Conservation (phyloP, 92 coral and sea anemone genomes). For the Phenganax subtilis region DNA sequence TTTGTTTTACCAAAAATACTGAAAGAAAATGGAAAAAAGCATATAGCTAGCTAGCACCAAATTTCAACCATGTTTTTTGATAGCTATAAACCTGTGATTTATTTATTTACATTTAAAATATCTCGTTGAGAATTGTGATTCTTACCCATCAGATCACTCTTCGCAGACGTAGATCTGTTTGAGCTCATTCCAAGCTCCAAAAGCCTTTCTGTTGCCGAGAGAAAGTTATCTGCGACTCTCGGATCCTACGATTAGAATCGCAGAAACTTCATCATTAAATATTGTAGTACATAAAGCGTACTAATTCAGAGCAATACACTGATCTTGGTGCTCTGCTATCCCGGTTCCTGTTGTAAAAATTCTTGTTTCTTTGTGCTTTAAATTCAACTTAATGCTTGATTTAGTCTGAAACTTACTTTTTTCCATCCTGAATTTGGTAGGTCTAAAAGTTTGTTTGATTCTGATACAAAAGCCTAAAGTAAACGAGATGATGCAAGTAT, state of each 20-base stretch:
- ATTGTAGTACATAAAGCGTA: not conserved
- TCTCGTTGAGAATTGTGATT: not conserved
- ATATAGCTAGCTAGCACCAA: not conserved
- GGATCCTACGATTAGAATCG: conserved; percentile 16
- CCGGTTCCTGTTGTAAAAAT: not conserved
- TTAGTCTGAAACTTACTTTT: not conserved
- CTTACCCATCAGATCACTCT: conserved; percentile 18
- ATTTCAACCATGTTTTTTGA: not conserved
- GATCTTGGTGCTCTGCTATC: not conserved
- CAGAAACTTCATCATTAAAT: not conserved
- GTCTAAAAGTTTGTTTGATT: conserved; percentile 29
- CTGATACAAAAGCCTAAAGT: conserved; percentile 20
- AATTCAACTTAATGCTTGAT: not conserved
- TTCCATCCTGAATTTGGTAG: conserved; percentile 36
- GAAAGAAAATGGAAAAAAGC: not conserved
- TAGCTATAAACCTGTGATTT: not conserved
- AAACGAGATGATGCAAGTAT: not conserved
- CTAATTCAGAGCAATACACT: not conserved
- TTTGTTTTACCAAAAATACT: conserved; percentile 23
- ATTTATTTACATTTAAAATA: not conserved
- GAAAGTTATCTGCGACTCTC: conserved; percentile 35
- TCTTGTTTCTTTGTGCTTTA: not conserved
- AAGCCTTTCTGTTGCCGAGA: conserved; percentile 34
- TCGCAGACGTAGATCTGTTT: conserved; percentile 3
- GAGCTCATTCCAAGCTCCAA: conserved; percentile 23